Percentiles rank a stretch among this genome's conserved stretches.
phyloP scores from a whole-genome alignment of 1,140 invertebrate genomes.

The Trichomalopsis sarcophagae region DNA sequence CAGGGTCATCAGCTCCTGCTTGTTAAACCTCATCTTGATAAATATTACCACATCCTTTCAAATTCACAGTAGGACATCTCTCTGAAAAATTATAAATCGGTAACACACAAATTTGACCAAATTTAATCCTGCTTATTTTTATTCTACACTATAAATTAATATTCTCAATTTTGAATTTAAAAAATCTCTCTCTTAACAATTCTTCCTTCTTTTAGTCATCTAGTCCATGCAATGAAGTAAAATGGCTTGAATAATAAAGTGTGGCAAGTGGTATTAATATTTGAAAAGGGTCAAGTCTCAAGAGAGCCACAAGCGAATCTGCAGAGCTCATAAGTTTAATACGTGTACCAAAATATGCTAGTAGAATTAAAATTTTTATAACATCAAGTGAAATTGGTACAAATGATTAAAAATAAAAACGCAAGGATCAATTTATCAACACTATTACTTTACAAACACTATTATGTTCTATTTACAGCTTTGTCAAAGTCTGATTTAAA shows the following conservation, averaged over 20 bases:
- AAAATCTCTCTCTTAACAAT: background rate
- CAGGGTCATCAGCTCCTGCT: slow-evolving; percentile 88
- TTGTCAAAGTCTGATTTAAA: too few relatives aligned
- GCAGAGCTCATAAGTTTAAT: slow-evolving; percentile 8
- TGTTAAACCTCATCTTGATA: slow-evolving; percentile 91
- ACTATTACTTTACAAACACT: too few relatives aligned
- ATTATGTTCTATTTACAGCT: too few relatives aligned
- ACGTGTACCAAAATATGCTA: background rate
- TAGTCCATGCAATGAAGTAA: background rate
- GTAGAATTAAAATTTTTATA: too few relatives aligned
- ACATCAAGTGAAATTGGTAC: too few relatives aligned
- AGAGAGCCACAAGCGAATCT: background rate
- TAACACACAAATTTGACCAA: background rate
- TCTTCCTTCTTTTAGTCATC: background rate
- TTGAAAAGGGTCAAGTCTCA: background rate
- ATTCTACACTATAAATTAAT: background rate
- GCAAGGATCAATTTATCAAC: too few relatives aligned
- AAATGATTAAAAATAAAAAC: too few relatives aligned
- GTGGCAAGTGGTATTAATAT: background rate
- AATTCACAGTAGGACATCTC: slow-evolving; percentile 18
- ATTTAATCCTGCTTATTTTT: background rate
- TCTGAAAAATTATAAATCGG: slow-evolving; percentile 25
- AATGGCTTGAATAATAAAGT: background rate
- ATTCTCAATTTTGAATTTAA: background rate
- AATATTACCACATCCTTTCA: slow-evolving; percentile 45